A percentile compares a stretch with the other conserved stretches of the same genome.
Conservation (phyloP, 2,113 vertebrate genomes). For the Aleadryas rufinucha region DNA sequence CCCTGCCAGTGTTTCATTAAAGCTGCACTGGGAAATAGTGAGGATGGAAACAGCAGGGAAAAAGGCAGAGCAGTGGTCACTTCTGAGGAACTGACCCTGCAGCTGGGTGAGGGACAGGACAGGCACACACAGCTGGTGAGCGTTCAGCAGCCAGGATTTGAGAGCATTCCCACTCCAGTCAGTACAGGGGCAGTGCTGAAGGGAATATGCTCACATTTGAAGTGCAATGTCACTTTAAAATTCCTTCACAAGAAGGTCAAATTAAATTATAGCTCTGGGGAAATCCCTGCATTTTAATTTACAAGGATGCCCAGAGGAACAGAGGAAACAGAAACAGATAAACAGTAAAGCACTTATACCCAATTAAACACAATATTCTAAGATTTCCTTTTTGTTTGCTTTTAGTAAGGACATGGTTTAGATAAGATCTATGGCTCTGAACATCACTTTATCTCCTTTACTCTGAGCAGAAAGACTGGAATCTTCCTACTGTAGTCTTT, state of each 20-base stretch:
- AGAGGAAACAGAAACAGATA: not conserved
- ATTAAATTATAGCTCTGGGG: not conserved
- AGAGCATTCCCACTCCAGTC: not conserved
- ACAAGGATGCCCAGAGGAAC: not conserved
- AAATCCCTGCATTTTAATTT: not conserved
- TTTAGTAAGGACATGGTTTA: not conserved
- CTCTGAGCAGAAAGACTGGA: not conserved
- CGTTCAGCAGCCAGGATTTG: not conserved
- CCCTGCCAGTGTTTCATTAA: not conserved
- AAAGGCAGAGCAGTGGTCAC: not conserved
- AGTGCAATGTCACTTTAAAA: not conserved
- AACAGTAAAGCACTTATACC: not conserved
- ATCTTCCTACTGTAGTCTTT: not conserved
- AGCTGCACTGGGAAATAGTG: not conserved
- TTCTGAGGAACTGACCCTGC: not conserved
- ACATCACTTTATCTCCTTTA: not conserved
- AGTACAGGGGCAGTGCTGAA: not conserved
- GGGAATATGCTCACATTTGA: not conserved
- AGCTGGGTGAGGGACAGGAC: not conserved
- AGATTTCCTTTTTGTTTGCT: not conserved
- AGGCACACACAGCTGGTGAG: not conserved
- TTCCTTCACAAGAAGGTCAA: not conserved
- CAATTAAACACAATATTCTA: not conserved
- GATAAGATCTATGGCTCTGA: not conserved
- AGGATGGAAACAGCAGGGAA: not conserved